Base-by-base conservation (phyloP, 2,797 vertebrate genomes). In the Enteromius viviparus region DNA sequence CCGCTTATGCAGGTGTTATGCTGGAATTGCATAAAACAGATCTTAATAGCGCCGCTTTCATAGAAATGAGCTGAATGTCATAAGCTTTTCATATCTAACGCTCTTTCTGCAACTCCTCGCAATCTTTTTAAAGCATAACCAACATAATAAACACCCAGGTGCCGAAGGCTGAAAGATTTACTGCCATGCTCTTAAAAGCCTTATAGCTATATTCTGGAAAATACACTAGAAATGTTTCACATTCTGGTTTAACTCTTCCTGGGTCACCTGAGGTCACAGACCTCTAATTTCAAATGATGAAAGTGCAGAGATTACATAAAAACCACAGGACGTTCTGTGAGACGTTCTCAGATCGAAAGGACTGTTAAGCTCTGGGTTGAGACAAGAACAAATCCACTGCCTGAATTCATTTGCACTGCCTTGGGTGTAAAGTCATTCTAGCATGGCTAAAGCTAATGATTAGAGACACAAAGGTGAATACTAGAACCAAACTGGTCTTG, bases 131-230 rank as follows among this genome's bases (percentile, higher is more conserved):
- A 68, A 2, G 1, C 47, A 55, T 23, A 14, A 68, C 2, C 29
- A 53, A 19, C 53, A 45, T 76, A 55, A 51, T 71, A 70, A 7
- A 15, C 34, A 42, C 47, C 29, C 60, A 66, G 47, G 80, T 76
- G 60, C 9, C 32, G 17, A 78, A 81, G 14, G 40, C 19, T 29
- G 40, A 42, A 75, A 45, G 29, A 76, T 76, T 53, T 70, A 60
- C 70, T 51, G 62, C 23, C 26, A n/a, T 29, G 23, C 14, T 55
- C 74, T 8, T 26, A 47, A 78, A 79, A 74, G 40, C 21, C 75
- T 68, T 64, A 65, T 21, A 45, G 32, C 49, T 42, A 17, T 62
- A 9, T 23, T 14, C 75, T 26, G 19, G 11, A 49, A 76, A 42
- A 69, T 21, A 29, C 32, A 37, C 26, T 51, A n/a, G 26, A 23